Evolutionary conservation across 2,113 vertebrate genomes (phyloP).

Genomic region (Leptobrachium ailaonicum): DNA sequence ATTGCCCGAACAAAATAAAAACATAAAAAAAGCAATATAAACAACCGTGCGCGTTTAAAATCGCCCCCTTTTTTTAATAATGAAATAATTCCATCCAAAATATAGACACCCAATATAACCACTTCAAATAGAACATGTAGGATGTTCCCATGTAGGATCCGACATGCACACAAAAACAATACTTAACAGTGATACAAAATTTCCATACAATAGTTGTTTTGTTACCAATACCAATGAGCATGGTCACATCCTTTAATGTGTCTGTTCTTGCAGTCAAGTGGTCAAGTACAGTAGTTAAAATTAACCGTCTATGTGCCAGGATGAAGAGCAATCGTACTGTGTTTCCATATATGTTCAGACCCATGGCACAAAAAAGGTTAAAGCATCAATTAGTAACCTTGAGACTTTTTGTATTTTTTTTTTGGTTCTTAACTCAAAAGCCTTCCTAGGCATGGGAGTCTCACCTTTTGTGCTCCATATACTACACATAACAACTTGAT

Average conservation of each 20-base stretch:
- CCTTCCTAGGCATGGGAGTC: conserved; percentile 67
- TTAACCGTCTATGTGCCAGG: conserved; percentile 8
- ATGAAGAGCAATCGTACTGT: too few relatives aligned
- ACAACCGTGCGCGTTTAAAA: conserved; percentile 70
- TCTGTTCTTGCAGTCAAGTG: conserved; percentile 69
- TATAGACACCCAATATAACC: conserved; percentile 87
- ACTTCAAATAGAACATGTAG: conserved; percentile 83
- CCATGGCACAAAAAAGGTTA: conserved; percentile 46
- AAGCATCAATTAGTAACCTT: conserved; percentile 71
- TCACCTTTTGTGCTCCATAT: conserved; percentile 62
- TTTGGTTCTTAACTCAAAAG: conserved; percentile 79
- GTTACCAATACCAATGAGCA: conserved; percentile 81
- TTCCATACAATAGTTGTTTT: conserved; percentile 77
- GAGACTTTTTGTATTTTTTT: conserved; percentile 61
- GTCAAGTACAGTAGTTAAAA: conserved; percentile 74
- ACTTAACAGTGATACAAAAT: conserved; percentile 86
- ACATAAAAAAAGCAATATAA: not conserved
- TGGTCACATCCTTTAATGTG: conserved; percentile 72
- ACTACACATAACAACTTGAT: conserved; percentile 65
- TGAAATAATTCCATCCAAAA: conserved; percentile 89
- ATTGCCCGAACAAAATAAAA: too few relatives aligned
- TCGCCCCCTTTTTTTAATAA: conserved; percentile 82
- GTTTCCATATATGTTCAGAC: too few relatives aligned
- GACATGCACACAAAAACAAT: conserved; percentile 73
- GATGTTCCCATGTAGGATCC: conserved; percentile 75